Percentiles rank a stretch among this genome's conserved stretches.
Conservation (phyloP, 2,113 vertebrate genomes). For the Eulacestoma nigropectus region DNA sequence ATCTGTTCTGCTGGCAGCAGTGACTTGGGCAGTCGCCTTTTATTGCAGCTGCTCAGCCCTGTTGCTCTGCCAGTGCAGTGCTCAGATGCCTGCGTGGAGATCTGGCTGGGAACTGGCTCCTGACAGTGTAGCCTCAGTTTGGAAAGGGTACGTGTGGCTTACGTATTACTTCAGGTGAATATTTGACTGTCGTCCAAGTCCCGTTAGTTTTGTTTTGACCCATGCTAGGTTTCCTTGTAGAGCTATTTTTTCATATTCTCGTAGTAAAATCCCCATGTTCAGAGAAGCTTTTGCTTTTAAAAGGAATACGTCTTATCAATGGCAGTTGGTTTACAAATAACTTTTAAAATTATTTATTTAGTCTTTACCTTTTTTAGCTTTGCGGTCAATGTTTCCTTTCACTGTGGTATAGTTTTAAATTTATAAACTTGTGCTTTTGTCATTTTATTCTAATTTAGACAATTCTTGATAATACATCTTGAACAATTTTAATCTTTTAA, state of each 20-base stretch:
- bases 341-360: background rate
- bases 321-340: background rate
- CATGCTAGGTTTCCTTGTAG: background rate
- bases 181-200: rapidly evolving
- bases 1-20: background rate
- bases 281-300: background rate
- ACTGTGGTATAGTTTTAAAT: background rate
- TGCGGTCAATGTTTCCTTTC: background rate
- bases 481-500: background rate
- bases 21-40: background rate
- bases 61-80: background rate
- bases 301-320: background rate
- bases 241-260: background rate
- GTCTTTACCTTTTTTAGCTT: background rate
- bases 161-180: background rate
- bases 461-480: background rate
- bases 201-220: background rate
- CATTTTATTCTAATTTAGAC: background rate
- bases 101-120: background rate
- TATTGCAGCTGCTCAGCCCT: constrained; percentile 25
- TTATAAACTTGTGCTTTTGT: background rate
- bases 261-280: rapidly evolving
- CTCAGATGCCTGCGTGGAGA: background rate
- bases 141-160: background rate
- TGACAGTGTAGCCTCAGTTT: rapidly evolving